A percentile compares a stretch with the other conserved stretches of the same genome.
phyloP scores from a whole-genome alignment of 2,113 vertebrate species.

The Patagioenas fasciata region DNA sequence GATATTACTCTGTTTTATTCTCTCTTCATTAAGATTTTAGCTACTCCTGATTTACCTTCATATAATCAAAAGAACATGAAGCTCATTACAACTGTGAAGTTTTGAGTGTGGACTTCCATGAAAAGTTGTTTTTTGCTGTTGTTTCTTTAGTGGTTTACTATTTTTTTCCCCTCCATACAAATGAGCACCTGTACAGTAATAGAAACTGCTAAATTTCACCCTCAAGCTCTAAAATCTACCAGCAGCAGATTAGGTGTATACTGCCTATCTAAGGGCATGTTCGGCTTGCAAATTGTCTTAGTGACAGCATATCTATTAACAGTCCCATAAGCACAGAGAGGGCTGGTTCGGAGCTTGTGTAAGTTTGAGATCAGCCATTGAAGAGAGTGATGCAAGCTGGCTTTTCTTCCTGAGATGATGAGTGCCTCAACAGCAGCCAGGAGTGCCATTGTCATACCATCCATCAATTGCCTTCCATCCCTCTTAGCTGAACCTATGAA shows the following conservation, averaged over 20 bases:
- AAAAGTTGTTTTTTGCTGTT: neutral
- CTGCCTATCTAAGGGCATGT: neutral
- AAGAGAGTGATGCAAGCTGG: neutral
- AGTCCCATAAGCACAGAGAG: neutral
- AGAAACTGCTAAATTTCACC: neutral
- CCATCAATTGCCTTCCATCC: neutral
- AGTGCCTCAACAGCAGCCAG: slow-evolving; percentile 23
- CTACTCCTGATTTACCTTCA: neutral
- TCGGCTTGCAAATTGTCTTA: neutral
- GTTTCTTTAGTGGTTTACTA: neutral
- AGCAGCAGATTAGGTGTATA: neutral
- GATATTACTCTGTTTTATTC: neutral
- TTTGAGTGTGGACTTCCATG: neutral
- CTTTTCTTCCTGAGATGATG: neutral
- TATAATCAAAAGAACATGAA: neutral
- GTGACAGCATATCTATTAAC: neutral
- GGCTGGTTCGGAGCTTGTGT: neutral
- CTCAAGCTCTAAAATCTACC: neutral
- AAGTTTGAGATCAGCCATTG: neutral
- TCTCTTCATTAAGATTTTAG: neutral
- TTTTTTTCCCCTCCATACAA: neutral
- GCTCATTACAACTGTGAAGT: neutral
- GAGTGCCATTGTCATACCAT: slow-evolving; percentile 44
- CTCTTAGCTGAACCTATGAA: slow-evolving; percentile 42
- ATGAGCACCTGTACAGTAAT: neutral